Evolutionary conservation across 2,888 invertebrate species (phyloP).

Genomic region (Drosophila mimica): DNA sequence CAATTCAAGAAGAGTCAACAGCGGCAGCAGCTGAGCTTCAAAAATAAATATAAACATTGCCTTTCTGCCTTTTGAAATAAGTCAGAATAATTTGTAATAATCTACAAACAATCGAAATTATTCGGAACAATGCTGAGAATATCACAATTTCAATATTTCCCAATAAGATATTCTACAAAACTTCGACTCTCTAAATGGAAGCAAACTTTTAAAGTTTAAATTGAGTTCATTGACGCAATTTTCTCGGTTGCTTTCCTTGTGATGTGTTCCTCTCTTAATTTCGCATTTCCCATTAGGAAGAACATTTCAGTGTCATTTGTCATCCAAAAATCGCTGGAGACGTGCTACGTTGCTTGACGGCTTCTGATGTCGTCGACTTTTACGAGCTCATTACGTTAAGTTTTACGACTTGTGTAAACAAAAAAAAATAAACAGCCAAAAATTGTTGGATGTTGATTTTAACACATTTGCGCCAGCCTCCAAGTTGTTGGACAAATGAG

Average conservation of each 20-base stretch:
- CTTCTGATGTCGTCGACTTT: slow-evolving; percentile 47
- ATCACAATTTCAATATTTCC: neutral
- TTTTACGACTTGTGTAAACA: slow-evolving; percentile 58
- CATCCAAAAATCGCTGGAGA: slow-evolving; percentile 24
- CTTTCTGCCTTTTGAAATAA: neutral
- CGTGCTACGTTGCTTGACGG: slow-evolving; percentile 10
- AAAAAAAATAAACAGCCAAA: slow-evolving; percentile 23
- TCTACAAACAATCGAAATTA: neutral
- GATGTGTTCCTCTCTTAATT: slow-evolving; percentile 36
- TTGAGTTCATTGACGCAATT: slow-evolving; percentile 22
- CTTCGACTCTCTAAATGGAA: neutral
- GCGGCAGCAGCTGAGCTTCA: slow-evolving; percentile 8
- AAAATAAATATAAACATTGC: neutral
- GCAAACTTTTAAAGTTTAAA: neutral
- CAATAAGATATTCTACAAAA: neutral
- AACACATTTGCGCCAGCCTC: slow-evolving; percentile 34
- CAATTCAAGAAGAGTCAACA: slow-evolving; percentile 23
- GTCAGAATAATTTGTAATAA: neutral
- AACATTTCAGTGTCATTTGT: slow-evolving; percentile 47
- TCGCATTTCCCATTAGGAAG: slow-evolving; percentile 38
- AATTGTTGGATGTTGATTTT: slow-evolving; percentile 42
- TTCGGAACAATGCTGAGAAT: neutral
- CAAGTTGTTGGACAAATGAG: slow-evolving; percentile 34
- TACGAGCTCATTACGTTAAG: slow-evolving; percentile 65
- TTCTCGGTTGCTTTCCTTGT: slow-evolving; percentile 13